These are phyloP conservation scores for Dendronephthya gigantea DNA, from an alignment of 64 coral and sea anemone species.

Conservation along the genomic window DNA sequence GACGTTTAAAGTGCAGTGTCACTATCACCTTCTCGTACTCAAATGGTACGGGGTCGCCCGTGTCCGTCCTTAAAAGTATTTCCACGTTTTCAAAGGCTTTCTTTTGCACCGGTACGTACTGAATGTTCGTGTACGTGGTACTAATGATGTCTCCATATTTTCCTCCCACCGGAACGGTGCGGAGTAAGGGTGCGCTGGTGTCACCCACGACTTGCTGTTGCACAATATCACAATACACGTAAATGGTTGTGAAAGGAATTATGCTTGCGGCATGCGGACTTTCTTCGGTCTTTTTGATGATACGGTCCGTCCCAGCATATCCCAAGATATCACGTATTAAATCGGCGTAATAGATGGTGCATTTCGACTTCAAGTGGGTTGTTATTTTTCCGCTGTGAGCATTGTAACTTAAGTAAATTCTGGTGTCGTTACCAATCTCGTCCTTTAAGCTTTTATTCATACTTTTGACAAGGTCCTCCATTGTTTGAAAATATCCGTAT, in stretches of 20 bases:
- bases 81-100: constrained; percentile 17
- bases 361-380: constrained; percentile 2
- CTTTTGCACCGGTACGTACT: not conserved
- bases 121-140: not conserved
- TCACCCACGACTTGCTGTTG: constrained; percentile 27
- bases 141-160: constrained; percentile 20
- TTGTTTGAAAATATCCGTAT: constrained; percentile 30
- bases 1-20: constrained; percentile 19
- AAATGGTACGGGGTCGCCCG: not conserved
- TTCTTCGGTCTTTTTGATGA: not conserved
- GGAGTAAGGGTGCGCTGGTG: constrained; percentile 14
- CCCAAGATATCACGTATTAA: constrained; percentile 8
- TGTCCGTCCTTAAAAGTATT: constrained; percentile 6
- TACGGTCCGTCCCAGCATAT: constrained; percentile 1
- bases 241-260: not conserved
- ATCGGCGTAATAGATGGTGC: not conserved
- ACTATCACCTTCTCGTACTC: not conserved
- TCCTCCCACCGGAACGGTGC: constrained; percentile 17
- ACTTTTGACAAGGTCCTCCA: constrained; percentile 16
- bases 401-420: constrained; percentile 24
- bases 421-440: not conserved
- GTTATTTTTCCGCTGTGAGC: not conserved
- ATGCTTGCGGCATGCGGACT: constrained; percentile 31
- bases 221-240: constrained; percentile 31
- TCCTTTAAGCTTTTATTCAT: constrained; percentile 22